Conservation (phyloP, 2,888 invertebrate genomes). For the Allygus modestus region DNA sequence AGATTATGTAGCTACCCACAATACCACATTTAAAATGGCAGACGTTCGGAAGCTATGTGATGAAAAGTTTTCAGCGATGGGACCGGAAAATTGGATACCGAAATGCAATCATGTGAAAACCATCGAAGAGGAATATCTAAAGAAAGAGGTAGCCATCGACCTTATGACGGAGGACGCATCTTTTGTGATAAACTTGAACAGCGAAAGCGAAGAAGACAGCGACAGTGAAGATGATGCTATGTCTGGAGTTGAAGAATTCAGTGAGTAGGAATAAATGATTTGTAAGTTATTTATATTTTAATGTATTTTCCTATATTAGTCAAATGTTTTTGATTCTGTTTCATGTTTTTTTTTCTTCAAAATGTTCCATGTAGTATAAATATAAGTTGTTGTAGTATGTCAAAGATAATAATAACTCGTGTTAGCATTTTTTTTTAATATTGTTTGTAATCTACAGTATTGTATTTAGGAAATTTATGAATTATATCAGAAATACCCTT, state of each 20-base stretch:
- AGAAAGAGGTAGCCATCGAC: background rate
- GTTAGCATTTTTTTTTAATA: no score
- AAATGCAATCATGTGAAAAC: background rate
- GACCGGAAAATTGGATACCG: background rate
- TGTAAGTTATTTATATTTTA: no score
- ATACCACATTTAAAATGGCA: conserved; percentile 62
- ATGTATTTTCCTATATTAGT: no score
- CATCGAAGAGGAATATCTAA: background rate
- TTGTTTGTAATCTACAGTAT: no score
- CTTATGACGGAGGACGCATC: background rate
- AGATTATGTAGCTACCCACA: conserved; percentile 56
- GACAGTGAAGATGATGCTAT: background rate
- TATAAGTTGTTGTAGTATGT: no score
- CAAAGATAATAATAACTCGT: no score
- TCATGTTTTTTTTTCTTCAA: no score
- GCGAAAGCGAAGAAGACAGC: background rate
- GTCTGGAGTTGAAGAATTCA: background rate
- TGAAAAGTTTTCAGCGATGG: background rate
- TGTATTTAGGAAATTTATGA: no score
- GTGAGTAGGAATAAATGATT: no score
- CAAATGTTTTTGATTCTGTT: no score
- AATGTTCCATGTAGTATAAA: no score
- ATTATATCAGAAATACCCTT: no score
- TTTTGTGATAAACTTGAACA: background rate
- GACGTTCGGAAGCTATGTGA: conserved; percentile 61